Percentiles rank a stretch among this genome's conserved stretches.
Evolutionary conservation across 64 coral and sea anemone genomes (phyloP).

Genomic region (Montipora efflorescens): DNA sequence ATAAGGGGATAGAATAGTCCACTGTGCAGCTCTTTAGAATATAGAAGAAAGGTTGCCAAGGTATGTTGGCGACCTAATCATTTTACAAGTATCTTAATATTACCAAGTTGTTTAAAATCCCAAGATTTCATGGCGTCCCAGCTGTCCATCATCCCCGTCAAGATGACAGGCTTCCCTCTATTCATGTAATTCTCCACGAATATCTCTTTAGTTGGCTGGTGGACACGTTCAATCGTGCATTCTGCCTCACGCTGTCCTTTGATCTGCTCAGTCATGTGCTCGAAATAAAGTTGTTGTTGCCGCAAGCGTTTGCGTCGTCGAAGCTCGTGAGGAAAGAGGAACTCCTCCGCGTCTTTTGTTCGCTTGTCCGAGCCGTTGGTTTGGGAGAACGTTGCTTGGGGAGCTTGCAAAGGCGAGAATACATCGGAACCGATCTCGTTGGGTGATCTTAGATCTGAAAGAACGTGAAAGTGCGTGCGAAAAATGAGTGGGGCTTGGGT

Average conservation of each 20-base stretch:
- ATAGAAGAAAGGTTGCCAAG: not conserved
- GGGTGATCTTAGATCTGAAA: not conserved
- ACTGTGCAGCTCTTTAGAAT: too few relatives aligned
- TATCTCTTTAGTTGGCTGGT: conserved; percentile 60
- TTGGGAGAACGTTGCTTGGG: not conserved
- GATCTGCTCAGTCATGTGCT: conserved; percentile 40
- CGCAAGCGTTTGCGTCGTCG: conserved; percentile 54
- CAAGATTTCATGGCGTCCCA: conserved; percentile 72
- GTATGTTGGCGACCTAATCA: not conserved
- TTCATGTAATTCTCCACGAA: conserved; percentile 68
- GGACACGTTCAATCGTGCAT: conserved; percentile 64
- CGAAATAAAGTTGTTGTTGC: conserved; percentile 35
- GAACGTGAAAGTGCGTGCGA: not conserved
- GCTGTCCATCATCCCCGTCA: conserved; percentile 78
- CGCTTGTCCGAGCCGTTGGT: not conserved
- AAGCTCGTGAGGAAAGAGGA: conserved; percentile 65
- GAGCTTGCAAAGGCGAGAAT: conserved; percentile 22
- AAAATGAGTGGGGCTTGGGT: too few relatives aligned
- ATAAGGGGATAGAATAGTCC: too few relatives aligned
- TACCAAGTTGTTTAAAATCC: conserved; percentile 83
- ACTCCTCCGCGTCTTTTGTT: not conserved
- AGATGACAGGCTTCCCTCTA: conserved; percentile 70
- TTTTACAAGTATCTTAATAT: not conserved
- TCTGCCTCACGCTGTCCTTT: conserved; percentile 6
- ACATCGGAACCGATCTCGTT: not conserved